These are phyloP conservation scores for Rhinatrema bivittatum DNA, from an alignment of 2,797 vertebrate genomes.

Conservation along the genomic window DNA sequence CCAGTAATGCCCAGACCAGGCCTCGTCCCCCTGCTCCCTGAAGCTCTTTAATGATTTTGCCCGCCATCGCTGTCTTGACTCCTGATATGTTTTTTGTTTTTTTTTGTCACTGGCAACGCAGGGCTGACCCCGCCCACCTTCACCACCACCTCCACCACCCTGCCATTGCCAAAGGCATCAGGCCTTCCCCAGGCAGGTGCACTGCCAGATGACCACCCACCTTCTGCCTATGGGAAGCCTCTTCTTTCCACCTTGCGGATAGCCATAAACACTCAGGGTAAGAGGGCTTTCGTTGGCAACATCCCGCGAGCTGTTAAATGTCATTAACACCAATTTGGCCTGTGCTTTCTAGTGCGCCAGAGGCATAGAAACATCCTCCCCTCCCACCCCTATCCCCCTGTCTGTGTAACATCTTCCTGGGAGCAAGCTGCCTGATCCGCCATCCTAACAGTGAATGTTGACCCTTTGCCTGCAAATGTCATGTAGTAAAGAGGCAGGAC, in stretches of 20 bases:
- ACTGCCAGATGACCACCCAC: constrained; percentile 65
- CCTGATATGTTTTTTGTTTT: constrained; percentile 67
- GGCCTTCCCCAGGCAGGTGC: constrained; percentile 72
- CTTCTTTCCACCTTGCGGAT: constrained; percentile 74
- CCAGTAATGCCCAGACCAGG: too few relatives aligned
- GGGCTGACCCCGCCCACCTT: constrained; percentile 67
- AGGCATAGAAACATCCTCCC: background rate
- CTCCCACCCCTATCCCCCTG: background rate
- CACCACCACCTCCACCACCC: constrained; percentile 55
- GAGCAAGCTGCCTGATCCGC: background rate
- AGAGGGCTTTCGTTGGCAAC: constrained; percentile 43
- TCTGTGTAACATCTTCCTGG: background rate
- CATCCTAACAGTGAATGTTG: too few relatives aligned
- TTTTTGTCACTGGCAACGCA: constrained; percentile 59
- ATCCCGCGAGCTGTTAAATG: background rate
- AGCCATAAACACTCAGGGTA: constrained; percentile 85
- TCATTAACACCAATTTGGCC: background rate
- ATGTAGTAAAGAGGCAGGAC: too few relatives aligned
- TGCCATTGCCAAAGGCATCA: constrained; percentile 40
- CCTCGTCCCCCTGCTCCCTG: background rate
- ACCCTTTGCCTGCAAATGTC: too few relatives aligned
- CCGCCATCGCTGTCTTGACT: background rate
- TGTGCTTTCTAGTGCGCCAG: background rate
- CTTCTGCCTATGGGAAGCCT: constrained; percentile 64
- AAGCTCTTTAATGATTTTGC: background rate